These are phyloP conservation scores for Centropristis striata DNA, from an alignment of 2,113 vertebrate genomes.

Conservation along the genomic window DNA sequence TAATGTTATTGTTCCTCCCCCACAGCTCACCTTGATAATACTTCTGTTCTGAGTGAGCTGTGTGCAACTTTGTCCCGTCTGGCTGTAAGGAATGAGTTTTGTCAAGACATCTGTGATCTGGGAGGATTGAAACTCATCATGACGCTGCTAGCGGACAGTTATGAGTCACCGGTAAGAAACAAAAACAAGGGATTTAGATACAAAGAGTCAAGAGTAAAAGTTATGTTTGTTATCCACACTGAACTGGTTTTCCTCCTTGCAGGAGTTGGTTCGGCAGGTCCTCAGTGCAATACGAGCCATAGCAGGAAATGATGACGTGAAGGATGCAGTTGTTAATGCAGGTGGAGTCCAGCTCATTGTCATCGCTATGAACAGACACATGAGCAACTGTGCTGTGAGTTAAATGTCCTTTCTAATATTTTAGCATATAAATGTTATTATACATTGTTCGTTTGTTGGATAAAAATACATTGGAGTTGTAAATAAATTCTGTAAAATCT, in stretches of 20 bases:
- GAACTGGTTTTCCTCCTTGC: not conserved
- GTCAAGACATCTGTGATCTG: conserved; percentile 95
- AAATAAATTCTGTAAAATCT: not conserved
- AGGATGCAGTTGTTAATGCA: conserved; percentile 89
- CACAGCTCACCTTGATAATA: conserved; percentile 87
- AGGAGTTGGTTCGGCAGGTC: conserved; percentile 95
- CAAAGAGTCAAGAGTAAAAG: not conserved
- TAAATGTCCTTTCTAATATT: conserved; percentile 4
- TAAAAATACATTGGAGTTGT: not conserved
- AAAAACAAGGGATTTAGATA: not conserved
- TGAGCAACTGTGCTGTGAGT: conserved; percentile 85
- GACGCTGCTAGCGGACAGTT: conserved; percentile 88
- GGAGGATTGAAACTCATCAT: conserved; percentile 93
- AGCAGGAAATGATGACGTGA: conserved; percentile 95
- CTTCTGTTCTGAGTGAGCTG: conserved; percentile 89
- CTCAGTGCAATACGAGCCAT: conserved; percentile 89
- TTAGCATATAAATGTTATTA: not conserved
- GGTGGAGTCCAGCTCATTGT: conserved; percentile 91
- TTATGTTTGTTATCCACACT: not conserved
- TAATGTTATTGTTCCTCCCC: conserved; percentile 5
- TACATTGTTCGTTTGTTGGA: not conserved
- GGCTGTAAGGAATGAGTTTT: conserved; percentile 96
- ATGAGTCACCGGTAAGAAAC: conserved; percentile 87
- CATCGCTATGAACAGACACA: conserved; percentile 91
- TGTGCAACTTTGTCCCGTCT: conserved; percentile 92